These are phyloP conservation scores for Leptobrachium leishanense DNA, from an alignment of 2,113 vertebrate genomes.

Conservation along the genomic window DNA sequence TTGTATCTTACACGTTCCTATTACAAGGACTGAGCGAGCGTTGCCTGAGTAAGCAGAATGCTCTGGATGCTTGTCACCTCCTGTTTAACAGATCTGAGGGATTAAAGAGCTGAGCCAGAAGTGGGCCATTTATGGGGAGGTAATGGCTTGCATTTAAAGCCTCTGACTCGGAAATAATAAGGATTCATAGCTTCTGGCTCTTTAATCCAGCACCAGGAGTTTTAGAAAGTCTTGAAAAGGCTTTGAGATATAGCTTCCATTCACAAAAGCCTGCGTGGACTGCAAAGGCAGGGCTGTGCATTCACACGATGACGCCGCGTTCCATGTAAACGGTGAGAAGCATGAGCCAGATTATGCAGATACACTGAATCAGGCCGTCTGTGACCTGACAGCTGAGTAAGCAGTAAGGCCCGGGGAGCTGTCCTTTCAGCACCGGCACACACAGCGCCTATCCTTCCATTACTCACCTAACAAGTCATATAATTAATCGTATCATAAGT, in stretches of 20 bases:
- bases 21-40: not conserved
- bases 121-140: not conserved
- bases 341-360: slow-evolving; percentile 16
- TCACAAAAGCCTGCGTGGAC: not conserved
- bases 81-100: slow-evolving; percentile 8
- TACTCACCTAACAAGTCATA: no score
- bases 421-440: slow-evolving; percentile 64
- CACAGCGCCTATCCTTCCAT: not conserved
- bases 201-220: not conserved
- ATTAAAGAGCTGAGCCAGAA: slow-evolving; percentile 22
- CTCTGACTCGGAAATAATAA: slow-evolving; percentile 57
- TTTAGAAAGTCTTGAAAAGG: slow-evolving; percentile 7
- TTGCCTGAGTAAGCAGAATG: not conserved
- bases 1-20: not conserved
- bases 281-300: not conserved
- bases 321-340: not conserved
- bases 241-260: not conserved
- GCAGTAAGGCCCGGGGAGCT: slow-evolving; percentile 51
- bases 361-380: not conserved
- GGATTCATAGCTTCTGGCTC: not conserved
- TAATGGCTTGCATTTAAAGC: not conserved
- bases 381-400: not conserved
- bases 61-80: not conserved
- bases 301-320: not conserved
- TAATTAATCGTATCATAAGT: no score